A percentile compares a stretch with the other conserved stretches of the same genome.
phyloP scores from a whole-genome alignment of 2,113 vertebrate genomes.

The Regulus satrapa region DNA sequence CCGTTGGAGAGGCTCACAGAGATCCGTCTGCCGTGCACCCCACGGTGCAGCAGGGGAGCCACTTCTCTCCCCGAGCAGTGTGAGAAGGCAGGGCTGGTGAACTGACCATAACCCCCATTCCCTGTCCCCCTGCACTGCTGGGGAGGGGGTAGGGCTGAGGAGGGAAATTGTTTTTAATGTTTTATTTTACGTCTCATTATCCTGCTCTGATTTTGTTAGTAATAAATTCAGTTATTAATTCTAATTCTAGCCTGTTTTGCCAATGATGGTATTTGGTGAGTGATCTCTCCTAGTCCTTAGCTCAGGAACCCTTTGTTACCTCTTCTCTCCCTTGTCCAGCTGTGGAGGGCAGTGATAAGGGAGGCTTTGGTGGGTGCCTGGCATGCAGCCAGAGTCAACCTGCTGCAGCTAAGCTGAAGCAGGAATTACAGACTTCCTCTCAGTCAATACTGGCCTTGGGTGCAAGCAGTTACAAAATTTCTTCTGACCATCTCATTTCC shows the following conservation, averaged over 20 bases:
- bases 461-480: background rate
- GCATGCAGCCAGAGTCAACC: background rate
- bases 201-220: background rate
- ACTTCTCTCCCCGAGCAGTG: background rate
- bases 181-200: background rate
- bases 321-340: background rate
- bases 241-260: background rate
- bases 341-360: background rate
- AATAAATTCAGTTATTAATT: background rate
- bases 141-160: background rate
- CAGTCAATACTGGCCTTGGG: background rate
- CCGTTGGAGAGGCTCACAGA: accelerated
- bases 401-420: accelerated
- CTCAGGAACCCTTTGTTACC: background rate
- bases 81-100: background rate
- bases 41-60: accelerated
- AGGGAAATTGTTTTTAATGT: background rate
- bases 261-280: background rate
- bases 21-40: background rate
- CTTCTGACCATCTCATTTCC: background rate
- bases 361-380: background rate
- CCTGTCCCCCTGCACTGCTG: background rate
- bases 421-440: background rate
- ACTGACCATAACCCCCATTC: background rate
- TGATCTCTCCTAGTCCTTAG: background rate